Conservation (phyloP, 2,797 vertebrate species). For the Argentina silus region DNA sequence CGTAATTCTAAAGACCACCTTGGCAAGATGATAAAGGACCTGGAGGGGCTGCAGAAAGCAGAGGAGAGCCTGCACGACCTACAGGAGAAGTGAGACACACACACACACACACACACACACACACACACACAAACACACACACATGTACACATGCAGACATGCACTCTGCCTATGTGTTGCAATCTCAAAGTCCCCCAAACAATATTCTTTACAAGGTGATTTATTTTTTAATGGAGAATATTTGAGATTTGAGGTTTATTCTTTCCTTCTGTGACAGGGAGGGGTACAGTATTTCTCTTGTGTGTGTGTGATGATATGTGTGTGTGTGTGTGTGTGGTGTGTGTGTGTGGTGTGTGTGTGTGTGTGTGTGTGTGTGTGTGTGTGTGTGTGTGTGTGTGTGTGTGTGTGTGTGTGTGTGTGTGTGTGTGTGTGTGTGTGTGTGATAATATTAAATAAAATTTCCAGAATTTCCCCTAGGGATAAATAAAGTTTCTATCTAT, state of each 20-base stretch:
- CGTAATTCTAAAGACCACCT: constrained; percentile 89
- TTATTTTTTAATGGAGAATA: no score
- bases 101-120: constrained; percentile 7
- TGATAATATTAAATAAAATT: not conserved
- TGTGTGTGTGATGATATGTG: constrained; percentile 30
- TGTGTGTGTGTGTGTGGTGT: constrained; percentile 8
- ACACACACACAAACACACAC: not conserved
- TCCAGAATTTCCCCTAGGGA: no score
- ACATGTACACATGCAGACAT: not conserved
- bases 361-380: constrained; percentile 17
- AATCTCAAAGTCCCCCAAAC: no score
- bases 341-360: constrained; percentile 17
- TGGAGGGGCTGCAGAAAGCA: constrained; percentile 91
- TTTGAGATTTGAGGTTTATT: no score
- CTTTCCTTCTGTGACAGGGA: no score
- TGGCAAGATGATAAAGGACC: constrained; percentile 91
- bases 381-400: constrained; percentile 2
- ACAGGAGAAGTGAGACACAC: constrained; percentile 83
- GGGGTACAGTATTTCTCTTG: no score
- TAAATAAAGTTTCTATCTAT: no score
- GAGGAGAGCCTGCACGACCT: constrained; percentile 91
- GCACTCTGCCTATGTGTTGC: not conserved
- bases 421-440: constrained; percentile 3
- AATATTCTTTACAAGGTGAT: no score
- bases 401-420: constrained; percentile 26